A percentile compares a stretch with the other conserved stretches of the same genome.
phyloP scores from a whole-genome alignment of 2,888 invertebrate genomes.

The Euzophera pinguis region DNA sequence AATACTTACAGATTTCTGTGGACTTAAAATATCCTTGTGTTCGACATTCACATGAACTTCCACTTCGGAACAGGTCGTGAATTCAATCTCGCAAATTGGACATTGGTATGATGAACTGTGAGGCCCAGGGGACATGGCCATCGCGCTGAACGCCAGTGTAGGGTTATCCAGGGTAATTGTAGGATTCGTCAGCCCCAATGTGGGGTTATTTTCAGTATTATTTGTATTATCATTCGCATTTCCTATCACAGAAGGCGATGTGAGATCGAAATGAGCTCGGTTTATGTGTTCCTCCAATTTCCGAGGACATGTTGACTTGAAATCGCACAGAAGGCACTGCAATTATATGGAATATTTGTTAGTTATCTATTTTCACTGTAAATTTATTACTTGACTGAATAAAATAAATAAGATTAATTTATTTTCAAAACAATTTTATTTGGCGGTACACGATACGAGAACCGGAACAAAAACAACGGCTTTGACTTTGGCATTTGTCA shows the following conservation, averaged over 20 bases:
- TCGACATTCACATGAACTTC: slow-evolving; percentile 93
- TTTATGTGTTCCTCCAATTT: slow-evolving; percentile 91
- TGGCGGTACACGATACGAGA: slow-evolving; percentile 18
- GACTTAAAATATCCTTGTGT: slow-evolving; percentile 89
- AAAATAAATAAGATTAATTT: background rate
- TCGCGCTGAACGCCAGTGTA: slow-evolving; percentile 47
- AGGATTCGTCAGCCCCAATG: slow-evolving; percentile 48
- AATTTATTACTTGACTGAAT: slow-evolving; percentile 7
- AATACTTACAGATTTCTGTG: slow-evolving; percentile 65
- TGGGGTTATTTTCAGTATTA: slow-evolving; percentile 56
- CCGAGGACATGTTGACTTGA: slow-evolving; percentile 85
- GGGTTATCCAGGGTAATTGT: slow-evolving; percentile 57
- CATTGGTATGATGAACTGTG: slow-evolving; percentile 82
- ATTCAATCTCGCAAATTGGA: slow-evolving; percentile 87
- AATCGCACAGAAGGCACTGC: slow-evolving; percentile 88
- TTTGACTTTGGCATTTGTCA: no score
- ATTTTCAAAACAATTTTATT: slow-evolving; percentile 17
- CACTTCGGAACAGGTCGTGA: slow-evolving; percentile 86
- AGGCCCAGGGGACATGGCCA: slow-evolving; percentile 70
- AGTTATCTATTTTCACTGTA: slow-evolving; percentile 19
- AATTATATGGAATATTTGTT: slow-evolving; percentile 21
- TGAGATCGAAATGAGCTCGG: slow-evolving; percentile 89
- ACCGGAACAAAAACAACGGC: background rate
- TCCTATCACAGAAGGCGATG: slow-evolving; percentile 83
- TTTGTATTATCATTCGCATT: slow-evolving; percentile 57